Evolutionary conservation across 1,140 invertebrate species (phyloP).

Genomic region (Rhynchophorus ferrugineus): DNA sequence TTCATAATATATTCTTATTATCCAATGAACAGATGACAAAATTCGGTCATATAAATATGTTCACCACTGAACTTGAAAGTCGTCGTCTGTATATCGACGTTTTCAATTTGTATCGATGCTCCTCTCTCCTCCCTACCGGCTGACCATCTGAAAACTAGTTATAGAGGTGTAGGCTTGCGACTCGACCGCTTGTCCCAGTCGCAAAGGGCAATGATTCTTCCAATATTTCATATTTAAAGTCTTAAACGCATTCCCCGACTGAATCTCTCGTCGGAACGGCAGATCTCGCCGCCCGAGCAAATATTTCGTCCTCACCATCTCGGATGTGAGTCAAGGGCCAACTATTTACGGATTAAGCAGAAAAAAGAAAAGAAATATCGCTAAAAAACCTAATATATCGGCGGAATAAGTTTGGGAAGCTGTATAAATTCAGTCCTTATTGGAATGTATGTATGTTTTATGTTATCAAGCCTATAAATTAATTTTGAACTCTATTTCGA

Average conservation of each 20-base stretch:
- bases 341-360: neutral
- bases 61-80: too few species aligned
- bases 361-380: too few species aligned
- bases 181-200: slow-evolving; percentile 2
- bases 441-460: too few species aligned
- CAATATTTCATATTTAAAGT: slow-evolving; percentile 3
- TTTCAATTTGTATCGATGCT: neutral
- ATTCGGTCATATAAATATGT: too few species aligned
- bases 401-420: too few species aligned
- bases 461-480: too few species aligned
- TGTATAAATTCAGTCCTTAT: too few species aligned
- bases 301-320: neutral
- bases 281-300: neutral
- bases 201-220: neutral
- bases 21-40: too few species aligned
- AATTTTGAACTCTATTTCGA: too few species aligned
- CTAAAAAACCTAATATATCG: too few species aligned
- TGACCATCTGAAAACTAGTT: slow-evolving; percentile 5
- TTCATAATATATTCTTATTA: too few species aligned
- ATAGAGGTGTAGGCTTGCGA: slow-evolving; percentile 5
- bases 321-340: neutral
- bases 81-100: too few species aligned
- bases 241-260: slow-evolving; percentile 1
- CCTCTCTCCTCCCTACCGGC: neutral
- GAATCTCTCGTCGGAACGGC: neutral